Percentiles rank a stretch among this genome's conserved stretches.
Evolutionary conservation across 2,888 invertebrate species (phyloP).

Genomic region (Rhaphigaster nebulosa): DNA sequence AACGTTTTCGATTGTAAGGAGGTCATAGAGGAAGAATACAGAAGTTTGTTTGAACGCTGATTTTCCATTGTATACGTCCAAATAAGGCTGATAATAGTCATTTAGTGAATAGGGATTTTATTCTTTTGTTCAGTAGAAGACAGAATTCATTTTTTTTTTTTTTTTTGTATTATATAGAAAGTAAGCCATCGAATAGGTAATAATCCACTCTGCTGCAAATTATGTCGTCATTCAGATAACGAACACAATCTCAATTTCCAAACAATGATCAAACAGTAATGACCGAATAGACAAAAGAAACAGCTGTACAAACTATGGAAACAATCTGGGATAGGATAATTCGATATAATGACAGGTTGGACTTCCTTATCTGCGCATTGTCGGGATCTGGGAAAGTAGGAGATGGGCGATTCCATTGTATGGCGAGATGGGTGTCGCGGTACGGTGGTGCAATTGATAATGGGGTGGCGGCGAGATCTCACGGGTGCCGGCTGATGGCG

Average conservation of each 20-base stretch:
- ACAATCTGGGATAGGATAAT: constrained; percentile 1
- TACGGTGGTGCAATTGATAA: constrained; percentile 7
- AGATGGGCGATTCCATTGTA: background rate
- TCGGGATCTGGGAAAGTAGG: constrained; percentile 12
- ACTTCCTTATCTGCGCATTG: constrained; percentile 38
- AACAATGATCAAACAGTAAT: constrained; percentile 16
- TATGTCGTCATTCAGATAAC: background rate
- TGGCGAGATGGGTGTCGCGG: constrained; percentile 2
- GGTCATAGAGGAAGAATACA: too few relatives aligned
- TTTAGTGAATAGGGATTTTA: background rate
- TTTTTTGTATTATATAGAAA: background rate
- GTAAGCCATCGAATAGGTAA: background rate
- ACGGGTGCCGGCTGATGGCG: background rate
- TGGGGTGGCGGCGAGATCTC: background rate
- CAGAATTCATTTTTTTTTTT: background rate
- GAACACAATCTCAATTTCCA: background rate
- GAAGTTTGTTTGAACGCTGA: too few relatives aligned
- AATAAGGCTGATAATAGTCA: background rate
- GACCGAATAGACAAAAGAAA: constrained; percentile 7
- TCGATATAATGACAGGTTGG: constrained; percentile 10
- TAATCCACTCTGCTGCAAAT: background rate
- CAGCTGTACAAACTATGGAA: constrained; percentile 41
- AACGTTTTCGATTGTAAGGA: too few relatives aligned
- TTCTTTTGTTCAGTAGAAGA: background rate
- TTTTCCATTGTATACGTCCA: too few relatives aligned